These are phyloP conservation scores for Daktulosphaira vitifoliae DNA, from an alignment of 1,140 invertebrate genomes.

Conservation along the genomic window DNA sequence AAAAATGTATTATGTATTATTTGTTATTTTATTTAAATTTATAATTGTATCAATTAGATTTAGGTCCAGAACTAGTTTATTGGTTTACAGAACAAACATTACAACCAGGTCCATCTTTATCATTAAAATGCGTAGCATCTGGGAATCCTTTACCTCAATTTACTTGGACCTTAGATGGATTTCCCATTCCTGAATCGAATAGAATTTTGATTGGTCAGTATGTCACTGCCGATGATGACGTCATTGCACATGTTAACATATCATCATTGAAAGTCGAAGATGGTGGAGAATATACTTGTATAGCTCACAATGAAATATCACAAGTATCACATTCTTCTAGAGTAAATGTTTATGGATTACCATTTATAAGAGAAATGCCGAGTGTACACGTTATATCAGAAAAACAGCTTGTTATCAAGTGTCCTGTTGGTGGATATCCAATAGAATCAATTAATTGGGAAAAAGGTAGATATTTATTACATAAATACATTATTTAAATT, in stretches of 20 bases:
- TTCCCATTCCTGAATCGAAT: slow-evolving; percentile 62
- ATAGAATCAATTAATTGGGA: slow-evolving; percentile 82
- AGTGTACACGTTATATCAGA: slow-evolving; percentile 85
- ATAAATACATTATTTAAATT: not conserved
- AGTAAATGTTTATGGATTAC: slow-evolving; percentile 82
- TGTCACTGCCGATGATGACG: slow-evolving; percentile 69
- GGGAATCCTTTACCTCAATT: slow-evolving; percentile 86
- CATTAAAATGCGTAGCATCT: slow-evolving; percentile 80
- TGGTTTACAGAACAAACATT: slow-evolving; percentile 85
- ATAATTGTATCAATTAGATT: slow-evolving; percentile 50
- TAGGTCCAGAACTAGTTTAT: slow-evolving; percentile 73
- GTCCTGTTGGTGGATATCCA: slow-evolving; percentile 87
- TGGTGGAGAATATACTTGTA: slow-evolving; percentile 83
- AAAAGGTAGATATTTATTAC: slow-evolving; percentile 53
- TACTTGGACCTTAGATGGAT: slow-evolving; percentile 78
- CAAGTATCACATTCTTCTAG: slow-evolving; percentile 67
- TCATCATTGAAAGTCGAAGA: slow-evolving; percentile 78
- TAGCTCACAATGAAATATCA: slow-evolving; percentile 71
- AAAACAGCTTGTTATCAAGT: slow-evolving; percentile 74
- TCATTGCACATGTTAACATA: slow-evolving; percentile 87
- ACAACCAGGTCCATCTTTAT: slow-evolving; percentile 76
- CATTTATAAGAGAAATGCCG: slow-evolving; percentile 81
- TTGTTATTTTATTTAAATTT: not conserved
- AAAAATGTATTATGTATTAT: slow-evolving; percentile 11
- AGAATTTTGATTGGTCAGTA: slow-evolving; percentile 82